A percentile compares a stretch with the other conserved stretches of the same genome.
Evolutionary conservation across 2,888 invertebrate genomes (phyloP).

Genomic region (Scelioninae gen. 2): DNA sequence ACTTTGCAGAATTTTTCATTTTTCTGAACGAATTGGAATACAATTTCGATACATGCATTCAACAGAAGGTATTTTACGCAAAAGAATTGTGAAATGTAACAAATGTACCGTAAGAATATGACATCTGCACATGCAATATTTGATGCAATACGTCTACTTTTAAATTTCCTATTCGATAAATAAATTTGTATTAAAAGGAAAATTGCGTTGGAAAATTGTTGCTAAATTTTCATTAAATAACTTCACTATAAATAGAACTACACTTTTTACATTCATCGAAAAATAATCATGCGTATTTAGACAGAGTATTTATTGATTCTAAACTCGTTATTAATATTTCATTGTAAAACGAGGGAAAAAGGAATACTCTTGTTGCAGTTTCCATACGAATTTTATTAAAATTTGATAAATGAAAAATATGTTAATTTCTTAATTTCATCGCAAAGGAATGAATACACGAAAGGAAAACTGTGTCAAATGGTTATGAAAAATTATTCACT

Average conservation of each 20-base stretch:
- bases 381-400: too few species aligned
- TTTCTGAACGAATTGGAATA: background rate
- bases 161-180: conserved; percentile 3
- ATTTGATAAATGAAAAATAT: too few species aligned
- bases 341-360: too few species aligned
- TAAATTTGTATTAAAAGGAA: conserved; percentile 5
- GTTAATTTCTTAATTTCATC: too few species aligned
- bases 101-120: conserved; percentile 13
- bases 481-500: too few species aligned
- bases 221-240: background rate
- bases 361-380: too few species aligned
- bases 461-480: too few species aligned
- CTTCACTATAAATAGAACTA: background rate
- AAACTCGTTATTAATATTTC: too few species aligned
- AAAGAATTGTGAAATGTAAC: conserved; percentile 6
- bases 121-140: conserved; percentile 1
- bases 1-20: background rate
- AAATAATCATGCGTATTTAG: background rate
- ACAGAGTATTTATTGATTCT: background rate
- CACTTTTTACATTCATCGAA: conserved; percentile 1
- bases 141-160: background rate
- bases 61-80: conserved; percentile 1
- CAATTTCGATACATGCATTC: background rate
- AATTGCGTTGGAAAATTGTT: background rate
- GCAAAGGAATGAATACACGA: too few species aligned